These are phyloP conservation scores for Teleogryllus oceanicus DNA, from an alignment of 2,888 invertebrate genomes.

Conservation along the genomic window DNA sequence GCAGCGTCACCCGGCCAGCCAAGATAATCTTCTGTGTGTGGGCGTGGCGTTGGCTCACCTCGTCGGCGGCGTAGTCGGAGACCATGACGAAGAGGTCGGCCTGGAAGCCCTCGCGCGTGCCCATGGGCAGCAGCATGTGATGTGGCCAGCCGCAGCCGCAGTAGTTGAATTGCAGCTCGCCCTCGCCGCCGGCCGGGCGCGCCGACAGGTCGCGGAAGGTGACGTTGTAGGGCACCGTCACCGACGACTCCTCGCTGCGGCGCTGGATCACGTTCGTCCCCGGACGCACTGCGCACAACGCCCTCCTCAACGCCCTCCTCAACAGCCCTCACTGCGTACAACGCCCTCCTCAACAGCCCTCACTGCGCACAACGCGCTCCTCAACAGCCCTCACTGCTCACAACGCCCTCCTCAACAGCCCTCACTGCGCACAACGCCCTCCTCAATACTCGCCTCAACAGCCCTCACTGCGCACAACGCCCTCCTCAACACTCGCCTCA, in stretches of 20 bases:
- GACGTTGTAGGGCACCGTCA: slow-evolving; percentile 80
- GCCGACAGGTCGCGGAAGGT: slow-evolving; percentile 70
- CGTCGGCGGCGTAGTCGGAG: slow-evolving; percentile 41
- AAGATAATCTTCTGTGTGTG: no score
- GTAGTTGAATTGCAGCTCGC: slow-evolving; percentile 47
- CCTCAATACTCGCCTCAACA: no score
- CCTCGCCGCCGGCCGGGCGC: slow-evolving; percentile 57
- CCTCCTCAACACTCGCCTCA: no score
- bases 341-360: no score
- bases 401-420: no score
- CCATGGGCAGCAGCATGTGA: slow-evolving; percentile 57
- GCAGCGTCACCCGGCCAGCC: no score
- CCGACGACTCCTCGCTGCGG: slow-evolving; percentile 66
- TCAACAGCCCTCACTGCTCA: no score
- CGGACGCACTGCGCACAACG: slow-evolving; percentile 53
- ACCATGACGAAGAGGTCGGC: slow-evolving; percentile 43
- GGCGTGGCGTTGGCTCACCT: slow-evolving; percentile 38
- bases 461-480: slow-evolving; percentile 47
- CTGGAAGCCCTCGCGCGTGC: slow-evolving; percentile 44
- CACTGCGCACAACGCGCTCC: no score
- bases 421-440: no score
- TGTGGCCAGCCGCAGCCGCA: slow-evolving; percentile 74
- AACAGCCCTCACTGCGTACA: no score
- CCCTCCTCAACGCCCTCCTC: no score
- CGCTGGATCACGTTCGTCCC: slow-evolving; percentile 66